These are phyloP conservation scores for Rhagologus leucostigma DNA, from an alignment of 2,113 vertebrate genomes.

Conservation along the genomic window DNA sequence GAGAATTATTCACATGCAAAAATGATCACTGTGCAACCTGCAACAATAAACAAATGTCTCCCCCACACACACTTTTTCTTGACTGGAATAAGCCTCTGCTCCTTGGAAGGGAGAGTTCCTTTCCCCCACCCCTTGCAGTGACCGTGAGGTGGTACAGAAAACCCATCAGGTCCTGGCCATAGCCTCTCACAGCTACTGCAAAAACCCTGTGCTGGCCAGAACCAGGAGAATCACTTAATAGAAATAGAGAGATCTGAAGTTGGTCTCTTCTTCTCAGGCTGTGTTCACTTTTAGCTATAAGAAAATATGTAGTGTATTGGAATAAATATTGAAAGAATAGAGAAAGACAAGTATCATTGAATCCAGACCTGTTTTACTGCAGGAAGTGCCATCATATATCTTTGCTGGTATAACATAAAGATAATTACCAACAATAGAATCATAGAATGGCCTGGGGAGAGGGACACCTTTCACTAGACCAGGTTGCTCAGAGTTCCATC, in stretches of 20 bases:
- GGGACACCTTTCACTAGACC: background rate
- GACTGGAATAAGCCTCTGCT: background rate
- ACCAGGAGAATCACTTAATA: background rate
- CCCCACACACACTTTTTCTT: too few species aligned
- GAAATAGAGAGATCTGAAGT: background rate
- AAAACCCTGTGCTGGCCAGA: background rate
- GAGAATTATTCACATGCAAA: background rate
- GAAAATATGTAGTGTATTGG: background rate
- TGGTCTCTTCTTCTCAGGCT: background rate
- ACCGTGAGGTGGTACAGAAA: background rate
- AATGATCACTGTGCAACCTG: fast-evolving
- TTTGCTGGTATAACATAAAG: background rate
- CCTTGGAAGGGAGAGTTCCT: background rate
- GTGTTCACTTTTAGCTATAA: background rate
- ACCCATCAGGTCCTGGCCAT: background rate
- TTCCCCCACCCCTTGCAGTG: fast-evolving
- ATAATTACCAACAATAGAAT: background rate
- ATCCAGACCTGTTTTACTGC: background rate
- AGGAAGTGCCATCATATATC: background rate
- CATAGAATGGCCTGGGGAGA: background rate
- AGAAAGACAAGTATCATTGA: background rate
- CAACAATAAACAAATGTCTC: background rate
- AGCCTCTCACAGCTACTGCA: background rate
- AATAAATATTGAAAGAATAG: background rate
- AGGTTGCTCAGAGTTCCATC: background rate